Percentiles rank a stretch among this genome's conserved stretches.
Evolutionary conservation across 2,797 vertebrate genomes (phyloP).

Genomic region (Valencia hispanica): DNA sequence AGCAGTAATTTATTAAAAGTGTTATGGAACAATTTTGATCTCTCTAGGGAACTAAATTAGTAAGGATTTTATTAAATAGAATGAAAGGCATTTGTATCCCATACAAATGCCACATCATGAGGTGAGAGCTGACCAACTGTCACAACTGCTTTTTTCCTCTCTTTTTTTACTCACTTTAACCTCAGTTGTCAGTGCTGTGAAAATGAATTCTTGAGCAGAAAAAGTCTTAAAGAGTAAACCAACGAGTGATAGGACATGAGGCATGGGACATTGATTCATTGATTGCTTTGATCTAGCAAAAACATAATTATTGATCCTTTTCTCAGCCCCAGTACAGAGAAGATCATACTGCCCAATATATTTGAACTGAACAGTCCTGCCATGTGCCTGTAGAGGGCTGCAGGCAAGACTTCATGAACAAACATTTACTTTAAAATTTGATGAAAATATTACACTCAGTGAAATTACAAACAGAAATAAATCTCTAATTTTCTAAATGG

Average conservation of each 20-base stretch:
- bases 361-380: slow-evolving; percentile 49
- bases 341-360: slow-evolving; percentile 49
- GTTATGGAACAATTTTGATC: slow-evolving; percentile 14
- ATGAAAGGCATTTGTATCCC: slow-evolving; percentile 19
- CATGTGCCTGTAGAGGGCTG: slow-evolving; percentile 45
- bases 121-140: slow-evolving; percentile 12
- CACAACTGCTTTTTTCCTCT: not conserved
- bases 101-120: slow-evolving; percentile 17
- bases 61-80: not conserved
- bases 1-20: slow-evolving; percentile 50
- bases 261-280: slow-evolving; percentile 31
- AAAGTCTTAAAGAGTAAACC: slow-evolving; percentile 14
- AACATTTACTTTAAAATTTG: slow-evolving; percentile 21
- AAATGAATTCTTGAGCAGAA: slow-evolving; percentile 10
- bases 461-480: not conserved
- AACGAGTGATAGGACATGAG: slow-evolving; percentile 15
- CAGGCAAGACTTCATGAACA: slow-evolving; percentile 36
- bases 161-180: not conserved
- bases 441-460: slow-evolving; percentile 8
- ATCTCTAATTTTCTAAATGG: not conserved
- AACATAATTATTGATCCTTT: slow-evolving; percentile 65
- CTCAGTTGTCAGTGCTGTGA: slow-evolving; percentile 14
- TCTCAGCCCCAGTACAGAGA: slow-evolving; percentile 36
- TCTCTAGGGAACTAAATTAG: not conserved
- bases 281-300: slow-evolving; percentile 60